Evolutionary conservation across 2,888 invertebrate genomes (phyloP), one percentile per base, ranked within the genome.

Genomic region (Drosophila neoperkinsi): DNA sequence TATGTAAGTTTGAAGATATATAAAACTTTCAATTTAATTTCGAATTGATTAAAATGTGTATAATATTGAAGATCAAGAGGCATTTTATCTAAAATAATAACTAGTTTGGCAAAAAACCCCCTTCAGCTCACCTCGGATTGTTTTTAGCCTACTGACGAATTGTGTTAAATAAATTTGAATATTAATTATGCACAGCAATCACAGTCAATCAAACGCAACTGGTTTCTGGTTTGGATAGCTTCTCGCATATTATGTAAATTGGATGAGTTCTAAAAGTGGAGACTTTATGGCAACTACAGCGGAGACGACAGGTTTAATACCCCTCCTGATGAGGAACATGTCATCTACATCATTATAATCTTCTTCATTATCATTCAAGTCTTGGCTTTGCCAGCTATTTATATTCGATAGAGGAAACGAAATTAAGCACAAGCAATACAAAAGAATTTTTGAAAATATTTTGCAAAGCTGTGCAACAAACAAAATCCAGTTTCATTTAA

Each of bases 1-100:
- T 57, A 38, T 87, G 84, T 84, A 59, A 89, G 84, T 80, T 41
- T 2, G 4, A 18, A 52, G 13, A 25, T 16, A 16, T 16, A 25
- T 7, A 4, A 16, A 25, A 16, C 13, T 25, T 46, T 21, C 7
- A 21, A 13, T 21, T 46, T 43, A 6, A 13, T 21, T 13, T 4
- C 7, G 9, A 13, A 11, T 46, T 21, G 2, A 21, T 46, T 21
- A 2, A 16, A 16, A 2, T 21, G 13, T 16, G 21, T 7, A 21
- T 11, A 43, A 3, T 21, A 21, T 13, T n/a, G 10, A 41, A n/a
- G 41, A n/a, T 41, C n/a, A n/a, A n/a, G 4, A 21, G 43, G 5
- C 11, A 43, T 21, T 4, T 13, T 21, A 2, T 7, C 6, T 7
- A 1, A 16, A 25, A 25, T 7, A 7, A 46, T 9, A 16, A 46